A percentile compares a stretch with the other conserved stretches of the same genome.
Conservation (phyloP, 2,113 vertebrate species). For the zebrafish (Danio rerio) region GRCz12tu NC_133195.1:52105001-52105500, state of each 20-base stretch:
- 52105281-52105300: slow-evolving; percentile 54
- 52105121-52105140: slow-evolving; percentile 66
- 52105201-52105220: slow-evolving; percentile 64
- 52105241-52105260: slow-evolving; percentile 65
- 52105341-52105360: not conserved
- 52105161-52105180: slow-evolving; percentile 63
- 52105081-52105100: slow-evolving; percentile 54
- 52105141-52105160: slow-evolving; percentile 51
- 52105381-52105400: slow-evolving; percentile 65
- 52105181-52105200: slow-evolving; percentile 61
- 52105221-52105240: slow-evolving; percentile 75
- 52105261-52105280: slow-evolving; percentile 25
- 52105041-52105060: slow-evolving; percentile 44
- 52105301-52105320: slow-evolving; percentile 43
- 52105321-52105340: slow-evolving; percentile 41
- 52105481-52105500: slow-evolving; percentile 32
- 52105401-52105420: slow-evolving; percentile 67
- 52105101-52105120: slow-evolving; percentile 40
- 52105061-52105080: slow-evolving; percentile 42
- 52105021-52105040: slow-evolving; percentile 43
- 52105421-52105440: slow-evolving; percentile 57
- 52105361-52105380: slow-evolving; percentile 9
- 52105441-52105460: slow-evolving; percentile 47
- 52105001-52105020: slow-evolving; percentile 61
- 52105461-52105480: slow-evolving; percentile 36